A percentile compares a stretch with the other conserved stretches of the same genome.
Conservation (phyloP, 1,140 invertebrate species). For the Cherax quadricarinatus region DNA sequence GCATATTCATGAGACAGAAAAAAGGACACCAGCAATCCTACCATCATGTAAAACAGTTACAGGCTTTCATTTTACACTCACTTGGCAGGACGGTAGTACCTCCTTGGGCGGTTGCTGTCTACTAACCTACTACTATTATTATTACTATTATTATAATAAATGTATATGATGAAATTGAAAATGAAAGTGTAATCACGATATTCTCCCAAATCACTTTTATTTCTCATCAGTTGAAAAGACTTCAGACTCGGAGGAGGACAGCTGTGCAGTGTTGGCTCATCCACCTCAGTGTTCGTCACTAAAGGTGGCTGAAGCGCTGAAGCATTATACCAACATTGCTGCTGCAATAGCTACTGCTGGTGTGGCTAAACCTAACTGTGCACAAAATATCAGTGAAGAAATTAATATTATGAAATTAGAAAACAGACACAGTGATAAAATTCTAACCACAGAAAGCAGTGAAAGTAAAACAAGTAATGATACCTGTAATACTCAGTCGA, state of each 20-base stretch:
- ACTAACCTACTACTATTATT: too few relatives aligned
- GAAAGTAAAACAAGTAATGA: background rate
- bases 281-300: background rate
- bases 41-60: too few relatives aligned
- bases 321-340: constrained; percentile 14
- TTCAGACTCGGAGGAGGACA: constrained; percentile 31
- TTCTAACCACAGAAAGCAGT: background rate
- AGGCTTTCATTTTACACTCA: too few relatives aligned
- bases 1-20: too few relatives aligned
- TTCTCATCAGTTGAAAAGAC: constrained; percentile 14
- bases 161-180: background rate
- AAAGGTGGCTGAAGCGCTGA: constrained; percentile 1
- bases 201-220: too few relatives aligned
- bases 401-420: background rate
- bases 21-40: too few relatives aligned
- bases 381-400: background rate
- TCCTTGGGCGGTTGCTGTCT: too few relatives aligned
- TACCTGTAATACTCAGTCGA: background rate
- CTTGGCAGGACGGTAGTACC: too few relatives aligned
- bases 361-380: background rate
- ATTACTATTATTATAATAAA: too few relatives aligned
- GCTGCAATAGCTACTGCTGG: constrained; percentile 16
- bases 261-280: background rate
- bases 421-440: background rate
- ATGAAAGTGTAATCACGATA: background rate